These are phyloP conservation scores for Ommatoiulus sabulosus DNA, from an alignment of 2,888 invertebrate species.

Conservation along the genomic window DNA sequence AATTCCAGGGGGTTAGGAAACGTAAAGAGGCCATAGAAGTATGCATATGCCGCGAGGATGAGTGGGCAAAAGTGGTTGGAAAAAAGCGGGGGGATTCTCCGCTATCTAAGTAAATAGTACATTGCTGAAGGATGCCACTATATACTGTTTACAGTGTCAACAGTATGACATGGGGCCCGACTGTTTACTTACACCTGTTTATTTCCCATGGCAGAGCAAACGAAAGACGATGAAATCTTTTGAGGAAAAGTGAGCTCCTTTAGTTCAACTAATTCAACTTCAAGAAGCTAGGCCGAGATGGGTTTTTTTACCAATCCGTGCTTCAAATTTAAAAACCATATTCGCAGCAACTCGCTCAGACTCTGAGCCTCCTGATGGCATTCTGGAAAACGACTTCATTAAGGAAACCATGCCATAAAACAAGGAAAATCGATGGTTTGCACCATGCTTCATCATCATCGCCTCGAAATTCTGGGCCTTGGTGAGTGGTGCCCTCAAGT, in stretches of 20 bases:
- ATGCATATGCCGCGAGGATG: neutral
- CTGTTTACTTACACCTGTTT: slow-evolving; percentile 22
- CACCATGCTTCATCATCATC: neutral
- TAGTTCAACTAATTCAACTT: neutral
- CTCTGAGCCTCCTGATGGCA: neutral
- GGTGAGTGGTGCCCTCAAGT: slow-evolving; percentile 19
- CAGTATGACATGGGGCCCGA: neutral
- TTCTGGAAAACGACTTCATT: neutral
- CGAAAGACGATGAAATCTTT: neutral
- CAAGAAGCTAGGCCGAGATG: neutral
- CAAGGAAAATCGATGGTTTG: slow-evolving; percentile 4
- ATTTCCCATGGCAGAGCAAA: neutral
- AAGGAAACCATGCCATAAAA: slow-evolving; percentile 15
- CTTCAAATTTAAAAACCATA: neutral
- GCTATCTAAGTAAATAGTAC: slow-evolving; percentile 3
- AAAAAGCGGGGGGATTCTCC: neutral
- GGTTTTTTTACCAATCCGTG: neutral
- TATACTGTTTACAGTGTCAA: slow-evolving; percentile 34
- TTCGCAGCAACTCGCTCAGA: neutral
- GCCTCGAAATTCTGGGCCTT: neutral
- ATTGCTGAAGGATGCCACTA: neutral
- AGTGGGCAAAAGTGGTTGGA: neutral
- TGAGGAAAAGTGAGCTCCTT: neutral
- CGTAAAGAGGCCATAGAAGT: neutral
- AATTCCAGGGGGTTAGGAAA: neutral